These are phyloP conservation scores for Chrysolina oricalcia DNA, from an alignment of 2,888 invertebrate genomes.

Conservation along the genomic window DNA sequence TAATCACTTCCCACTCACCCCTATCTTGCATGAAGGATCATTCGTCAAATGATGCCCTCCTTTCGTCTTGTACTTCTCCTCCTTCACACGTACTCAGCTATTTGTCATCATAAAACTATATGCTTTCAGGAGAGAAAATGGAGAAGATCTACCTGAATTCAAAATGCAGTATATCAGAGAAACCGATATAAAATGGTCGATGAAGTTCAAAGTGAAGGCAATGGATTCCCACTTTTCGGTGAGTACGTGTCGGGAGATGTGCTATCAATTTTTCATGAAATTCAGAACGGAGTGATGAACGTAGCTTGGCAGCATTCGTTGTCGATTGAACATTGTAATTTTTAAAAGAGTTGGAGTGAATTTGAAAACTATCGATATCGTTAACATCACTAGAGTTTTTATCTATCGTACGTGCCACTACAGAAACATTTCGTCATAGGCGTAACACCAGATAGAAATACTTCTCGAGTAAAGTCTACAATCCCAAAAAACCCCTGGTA, in stretches of 20 bases:
- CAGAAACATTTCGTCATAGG: no score
- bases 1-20: slow-evolving; percentile 18
- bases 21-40: not conserved
- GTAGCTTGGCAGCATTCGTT: no score
- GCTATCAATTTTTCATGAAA: not conserved
- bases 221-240: slow-evolving; percentile 60
- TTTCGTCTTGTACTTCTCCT: slow-evolving; percentile 23
- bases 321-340: no score
- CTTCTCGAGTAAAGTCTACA: no score
- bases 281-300: no score
- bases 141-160: slow-evolving; percentile 69
- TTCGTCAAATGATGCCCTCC: slow-evolving; percentile 15
- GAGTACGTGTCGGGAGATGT: slow-evolving; percentile 47
- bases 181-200: slow-evolving; percentile 80
- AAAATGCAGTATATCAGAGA: slow-evolving; percentile 77
- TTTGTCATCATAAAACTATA: slow-evolving; percentile 38
- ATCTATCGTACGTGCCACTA: no score
- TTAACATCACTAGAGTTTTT: no score
- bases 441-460: no score
- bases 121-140: slow-evolving; percentile 65
- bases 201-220: slow-evolving; percentile 71
- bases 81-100: not conserved
- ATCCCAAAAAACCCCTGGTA: no score
- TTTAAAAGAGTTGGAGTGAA: no score
- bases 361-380: no score